Base-by-base conservation (phyloP, 1,140 invertebrate species). In the Latrodectus geometricus region DNA sequence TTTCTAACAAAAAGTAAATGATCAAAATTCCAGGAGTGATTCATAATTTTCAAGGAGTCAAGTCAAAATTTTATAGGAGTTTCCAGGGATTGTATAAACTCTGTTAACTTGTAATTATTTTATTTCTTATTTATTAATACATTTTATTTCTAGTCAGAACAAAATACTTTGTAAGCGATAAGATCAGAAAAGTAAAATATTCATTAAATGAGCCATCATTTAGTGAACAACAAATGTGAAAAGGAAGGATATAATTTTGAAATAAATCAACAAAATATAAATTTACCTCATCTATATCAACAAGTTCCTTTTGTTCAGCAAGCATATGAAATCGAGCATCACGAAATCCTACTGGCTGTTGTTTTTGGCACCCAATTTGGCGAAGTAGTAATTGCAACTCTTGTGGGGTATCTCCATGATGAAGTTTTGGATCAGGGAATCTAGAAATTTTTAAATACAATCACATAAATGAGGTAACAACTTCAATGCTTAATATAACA, bases 381-480 rank as follows among this genome's bases (percentile, higher is more conserved):
- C 96, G 92, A 88, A 98, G 91, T 50, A 98, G 89, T 90, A 96
- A 95, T 21, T 97, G 90, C 15, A 93, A 95, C 92, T 98, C 97
- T 66, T 93, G 92, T 76, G 92, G 90, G 88, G 94, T 96, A 88
- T 97, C 95, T 82, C 97, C 90, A 73, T 93, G 92, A 89, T 95
- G 93, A 4, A 97, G 88, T 92, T 97, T 98, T 90, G 96, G 95
- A 88, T 95, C 94, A 3, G 96, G 96, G 88, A 97, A 92, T 93
- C 95, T 95, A 35, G 1, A 35, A 35, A 35, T 35, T 35, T 35
- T 35, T 5, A 35, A 35, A 35, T 35, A 35, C 35, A 35, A 35
- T 35, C 35, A n/a, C n/a, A 35, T 35, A 3, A 35, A 35, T 35
- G 35, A 35, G 35, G 35, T 35, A 35, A 35, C 5, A 35, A 35